phyloP scores from a whole-genome alignment of 2,888 invertebrate species.

The Pristionchus maxplancki region DNA sequence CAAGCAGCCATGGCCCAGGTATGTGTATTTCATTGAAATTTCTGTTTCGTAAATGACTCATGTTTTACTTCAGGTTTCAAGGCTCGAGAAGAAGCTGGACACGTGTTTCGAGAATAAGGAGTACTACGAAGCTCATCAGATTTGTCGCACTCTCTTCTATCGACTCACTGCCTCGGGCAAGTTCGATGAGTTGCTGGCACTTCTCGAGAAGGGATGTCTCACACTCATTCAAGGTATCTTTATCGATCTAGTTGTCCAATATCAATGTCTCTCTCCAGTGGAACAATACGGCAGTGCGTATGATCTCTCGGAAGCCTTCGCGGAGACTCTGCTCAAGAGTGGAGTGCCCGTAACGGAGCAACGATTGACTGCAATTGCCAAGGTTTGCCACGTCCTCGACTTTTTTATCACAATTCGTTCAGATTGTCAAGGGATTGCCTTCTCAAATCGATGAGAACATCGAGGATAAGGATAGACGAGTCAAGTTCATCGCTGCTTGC shows the following conservation, averaged over 20 bases:
- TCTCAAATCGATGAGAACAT: slow-evolving; percentile 5
- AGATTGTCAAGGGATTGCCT: slow-evolving; percentile 31
- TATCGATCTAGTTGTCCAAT: not conserved
- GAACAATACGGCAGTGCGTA: slow-evolving; percentile 37
- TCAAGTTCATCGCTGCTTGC: slow-evolving; percentile 47
- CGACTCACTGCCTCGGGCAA: slow-evolving; percentile 58
- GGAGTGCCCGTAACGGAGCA: not conserved
- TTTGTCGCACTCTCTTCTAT: slow-evolving; percentile 67
- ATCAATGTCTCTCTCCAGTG: not conserved
- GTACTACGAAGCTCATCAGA: slow-evolving; percentile 73
- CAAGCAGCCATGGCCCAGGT: slow-evolving; percentile 34
- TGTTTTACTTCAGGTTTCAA: slow-evolving; percentile 27
- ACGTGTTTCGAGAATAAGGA: slow-evolving; percentile 61
- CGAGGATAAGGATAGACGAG: slow-evolving; percentile 42
- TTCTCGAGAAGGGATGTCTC: slow-evolving; percentile 59
- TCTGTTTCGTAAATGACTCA: not conserved
- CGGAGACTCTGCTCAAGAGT: slow-evolving; percentile 47
- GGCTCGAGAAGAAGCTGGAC: slow-evolving; percentile 52
- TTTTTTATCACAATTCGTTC: not conserved
- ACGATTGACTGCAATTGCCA: slow-evolving; percentile 5
- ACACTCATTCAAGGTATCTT: slow-evolving; percentile 37
- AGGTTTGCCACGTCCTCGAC: not conserved
- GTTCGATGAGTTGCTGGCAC: slow-evolving; percentile 58
- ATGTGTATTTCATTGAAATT: not conserved
- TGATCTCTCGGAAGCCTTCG: slow-evolving; percentile 45